Evolutionary conservation across 1,140 invertebrate genomes (phyloP), one percentile per base, ranked within the genome.

Genomic region (Portunus trituberculatus): DNA sequence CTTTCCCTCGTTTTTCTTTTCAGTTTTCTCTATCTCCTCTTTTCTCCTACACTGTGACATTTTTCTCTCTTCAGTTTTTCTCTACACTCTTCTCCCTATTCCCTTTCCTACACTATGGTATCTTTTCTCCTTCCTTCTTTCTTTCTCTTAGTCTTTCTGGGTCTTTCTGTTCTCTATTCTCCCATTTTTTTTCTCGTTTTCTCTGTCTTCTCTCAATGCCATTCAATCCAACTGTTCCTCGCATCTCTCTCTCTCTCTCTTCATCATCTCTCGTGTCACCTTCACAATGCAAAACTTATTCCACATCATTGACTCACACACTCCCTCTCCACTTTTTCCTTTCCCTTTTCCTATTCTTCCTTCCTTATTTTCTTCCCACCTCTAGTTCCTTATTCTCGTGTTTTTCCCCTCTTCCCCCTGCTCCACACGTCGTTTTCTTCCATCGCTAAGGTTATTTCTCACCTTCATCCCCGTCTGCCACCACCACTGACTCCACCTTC

Each of bases 121-220:
- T 46, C 45, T 25, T 29, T 28, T 29, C 28, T 29, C 86, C 28
- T 7, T 32, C 87, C n/a, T 29, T 88, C 28, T 88, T 28, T 88
- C 28, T 32, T 28, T 88, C 10, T 45, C 28, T 88, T 28, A 20
- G 14, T 88, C 87, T 88, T 7, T 76, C 67, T 88, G 0, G 0
- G 7, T 84, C 87, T 39, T 39, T 39, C 39, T 39, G 39, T 87
- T 87, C n/a, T 4, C 39, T 39, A 3, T 20, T 39, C 20, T n/a
- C 84, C 84, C 84, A 12, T n/a, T 87, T 87, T 87, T 39, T 12
- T 87, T 39, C 84, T 87, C n/a, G 14, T 28, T 20, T 48, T 88
- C 25, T n/a, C 1, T n/a, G 7, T n/a, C 67, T 76, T 76, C 67
- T 76, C 52, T 10, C 52, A 16, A 1, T 59, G n/a, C 25, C 25